Base-by-base conservation (phyloP, 2,888 invertebrate genomes). In the Sarcophaga caerulescens region DNA sequence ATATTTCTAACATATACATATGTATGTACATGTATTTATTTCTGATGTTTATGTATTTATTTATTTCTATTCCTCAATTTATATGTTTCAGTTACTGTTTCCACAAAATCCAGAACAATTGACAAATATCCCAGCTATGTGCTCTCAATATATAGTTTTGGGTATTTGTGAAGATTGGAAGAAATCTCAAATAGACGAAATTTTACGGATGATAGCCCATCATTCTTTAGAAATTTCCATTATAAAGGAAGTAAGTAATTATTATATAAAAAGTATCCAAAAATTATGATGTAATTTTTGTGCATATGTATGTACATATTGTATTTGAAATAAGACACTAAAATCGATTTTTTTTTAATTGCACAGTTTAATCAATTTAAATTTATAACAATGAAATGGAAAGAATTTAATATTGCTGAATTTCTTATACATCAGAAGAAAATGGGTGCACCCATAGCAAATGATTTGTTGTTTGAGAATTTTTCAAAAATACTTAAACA, bases 331-430 rank as follows among this genome's bases (percentile, higher is more conserved):
- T 44, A 52, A 25, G 17, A 35, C 47, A 76, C 25, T 57, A 11
- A 10, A 35, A 52, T n/a, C 14, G 17, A 47, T 47, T 45, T 65
- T 84, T 10, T 25, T 19, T 77, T 1, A 44, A 45, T 69, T 69
- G 19, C 1, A 12, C 83, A 92, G 88, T 89, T 91, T 71, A 90
- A 89, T 71, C 90, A 92, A 85, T 90, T 88, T 88, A 92, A 91
- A 88, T 92, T 93, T 87, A 91, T 91, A 85, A 90, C 89, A 74
- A 90, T 93, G 77, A 91, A 90, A 84, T 92, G 93, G 92, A 92
- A 92, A 60, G 92, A 92, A 80, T 92, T 92, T 62, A 90, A 91
- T 79, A 90, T 92, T 3, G 89, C 89, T 35, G 92, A 92, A 81
- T 93, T 90, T 83, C 87, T 92, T 5, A 91, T 93, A 87, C 89